A percentile compares a stretch with the other conserved stretches of the same genome.
Conservation (phyloP, 2,888 invertebrate genomes). For the Aplocera efformata region DNA sequence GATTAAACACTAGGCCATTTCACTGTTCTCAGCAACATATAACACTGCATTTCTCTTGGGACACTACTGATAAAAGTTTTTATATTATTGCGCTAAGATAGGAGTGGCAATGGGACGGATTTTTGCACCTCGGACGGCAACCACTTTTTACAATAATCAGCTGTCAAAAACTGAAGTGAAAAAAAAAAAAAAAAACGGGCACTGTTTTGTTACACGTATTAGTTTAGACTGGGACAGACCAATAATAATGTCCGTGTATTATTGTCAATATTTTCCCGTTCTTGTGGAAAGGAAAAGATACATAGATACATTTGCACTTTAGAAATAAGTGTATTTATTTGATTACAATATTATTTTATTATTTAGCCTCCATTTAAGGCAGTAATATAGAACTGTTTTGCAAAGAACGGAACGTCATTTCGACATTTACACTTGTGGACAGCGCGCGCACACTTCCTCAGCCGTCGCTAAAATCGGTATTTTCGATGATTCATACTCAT, state of each 20-base stretch:
- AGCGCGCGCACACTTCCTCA: no score
- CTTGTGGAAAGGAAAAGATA: no score
- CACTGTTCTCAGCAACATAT: constrained; percentile 45
- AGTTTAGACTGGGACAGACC: no score
- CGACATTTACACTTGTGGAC: neutral
- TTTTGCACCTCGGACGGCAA: constrained; percentile 45
- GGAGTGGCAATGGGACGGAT: constrained; percentile 75
- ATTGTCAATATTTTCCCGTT: no score
- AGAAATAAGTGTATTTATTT: no score
- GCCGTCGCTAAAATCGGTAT: constrained; percentile 46
- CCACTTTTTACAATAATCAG: constrained; percentile 49
- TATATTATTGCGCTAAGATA: constrained; percentile 45
- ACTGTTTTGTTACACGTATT: constrained; percentile 9
- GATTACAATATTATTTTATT: no score
- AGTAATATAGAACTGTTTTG: neutral
- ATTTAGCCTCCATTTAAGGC: neutral
- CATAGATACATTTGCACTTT: no score
- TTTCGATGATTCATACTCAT: constrained; percentile 59
- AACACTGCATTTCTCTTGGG: constrained; percentile 56
- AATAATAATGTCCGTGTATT: no score
- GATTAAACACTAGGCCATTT: constrained; percentile 53
- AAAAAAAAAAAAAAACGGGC: neutral
- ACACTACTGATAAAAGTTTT: constrained; percentile 44
- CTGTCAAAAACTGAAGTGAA: constrained; percentile 43
- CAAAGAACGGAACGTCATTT: constrained; percentile 25